Evolutionary conservation across 2,797 vertebrate genomes (phyloP).

Genomic region (Neoniphon sammara): DNA sequence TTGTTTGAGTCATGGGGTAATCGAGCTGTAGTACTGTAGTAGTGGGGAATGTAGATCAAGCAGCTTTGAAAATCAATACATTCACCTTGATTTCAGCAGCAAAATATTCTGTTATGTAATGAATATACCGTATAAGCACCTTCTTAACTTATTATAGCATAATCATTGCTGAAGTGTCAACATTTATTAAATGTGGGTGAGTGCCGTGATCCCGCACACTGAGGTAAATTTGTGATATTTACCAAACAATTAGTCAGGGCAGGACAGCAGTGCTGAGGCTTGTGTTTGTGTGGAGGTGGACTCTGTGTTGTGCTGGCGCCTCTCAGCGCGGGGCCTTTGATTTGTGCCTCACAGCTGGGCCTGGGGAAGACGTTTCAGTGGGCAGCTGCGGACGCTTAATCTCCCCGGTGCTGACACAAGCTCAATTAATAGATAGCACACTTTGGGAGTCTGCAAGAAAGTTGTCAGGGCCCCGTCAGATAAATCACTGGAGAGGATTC

Average conservation of each 20-base stretch:
- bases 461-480: slow-evolving; percentile 81
- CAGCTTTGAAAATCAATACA: background rate
- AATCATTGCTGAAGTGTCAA: too few relatives aligned
- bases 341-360: slow-evolving; percentile 83
- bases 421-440: slow-evolving; percentile 86
- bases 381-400: slow-evolving; percentile 86
- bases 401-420: slow-evolving; percentile 82
- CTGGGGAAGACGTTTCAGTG: slow-evolving; percentile 75
- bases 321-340: slow-evolving; percentile 75
- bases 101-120: too few relatives aligned
- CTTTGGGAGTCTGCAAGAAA: slow-evolving; percentile 84
- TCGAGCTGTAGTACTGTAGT: slow-evolving; percentile 1
- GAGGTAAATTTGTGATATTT: slow-evolving; percentile 41
- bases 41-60: background rate
- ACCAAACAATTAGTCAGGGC: slow-evolving; percentile 41
- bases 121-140: too few relatives aligned
- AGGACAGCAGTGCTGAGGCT: slow-evolving; percentile 39
- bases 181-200: too few relatives aligned
- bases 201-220: background rate
- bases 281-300: slow-evolving; percentile 59
- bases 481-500: slow-evolving; percentile 83
- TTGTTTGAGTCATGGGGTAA: slow-evolving; percentile 26
- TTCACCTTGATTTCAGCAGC: background rate
- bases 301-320: slow-evolving; percentile 51
- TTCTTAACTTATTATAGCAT: too few relatives aligned